Conservation (phyloP, 2,113 vertebrate genomes). For the Poecilia latipinna region DNA sequence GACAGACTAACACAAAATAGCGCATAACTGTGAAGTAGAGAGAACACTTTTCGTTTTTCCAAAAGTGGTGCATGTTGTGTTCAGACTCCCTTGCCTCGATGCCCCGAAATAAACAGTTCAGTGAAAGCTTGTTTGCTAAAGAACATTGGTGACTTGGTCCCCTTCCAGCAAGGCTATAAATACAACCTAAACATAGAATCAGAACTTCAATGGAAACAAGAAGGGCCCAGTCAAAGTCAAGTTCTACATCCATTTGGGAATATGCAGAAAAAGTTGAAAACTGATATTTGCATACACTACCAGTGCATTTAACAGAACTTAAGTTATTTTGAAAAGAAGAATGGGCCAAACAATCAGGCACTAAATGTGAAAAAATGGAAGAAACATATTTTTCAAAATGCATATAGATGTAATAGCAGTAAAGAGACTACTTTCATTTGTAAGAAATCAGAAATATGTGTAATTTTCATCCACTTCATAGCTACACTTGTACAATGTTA, state of each 20-base stretch:
- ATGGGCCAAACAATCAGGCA: no score
- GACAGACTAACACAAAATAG: no score
- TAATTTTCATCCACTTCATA: no score
- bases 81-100: no score
- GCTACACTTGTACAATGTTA: no score
- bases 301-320: background rate
- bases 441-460: no score
- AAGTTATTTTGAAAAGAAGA: background rate
- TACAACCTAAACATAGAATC: background rate
- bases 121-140: background rate
- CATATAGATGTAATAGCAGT: background rate
- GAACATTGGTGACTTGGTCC: background rate
- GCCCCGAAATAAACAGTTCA: background rate
- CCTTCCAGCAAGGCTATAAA: no score
- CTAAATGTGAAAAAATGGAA: background rate
- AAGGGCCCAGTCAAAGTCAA: background rate
- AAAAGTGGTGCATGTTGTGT: no score
- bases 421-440: background rate
- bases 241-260: background rate
- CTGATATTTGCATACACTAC: no score
- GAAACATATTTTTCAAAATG: background rate
- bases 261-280: background rate
- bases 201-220: background rate
- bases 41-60: no score
- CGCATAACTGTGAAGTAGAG: no score